A percentile compares a stretch with the other conserved stretches of the same genome.
phyloP scores from a whole-genome alignment of 2,113 vertebrate species.

The Azemiops feae region DNA sequence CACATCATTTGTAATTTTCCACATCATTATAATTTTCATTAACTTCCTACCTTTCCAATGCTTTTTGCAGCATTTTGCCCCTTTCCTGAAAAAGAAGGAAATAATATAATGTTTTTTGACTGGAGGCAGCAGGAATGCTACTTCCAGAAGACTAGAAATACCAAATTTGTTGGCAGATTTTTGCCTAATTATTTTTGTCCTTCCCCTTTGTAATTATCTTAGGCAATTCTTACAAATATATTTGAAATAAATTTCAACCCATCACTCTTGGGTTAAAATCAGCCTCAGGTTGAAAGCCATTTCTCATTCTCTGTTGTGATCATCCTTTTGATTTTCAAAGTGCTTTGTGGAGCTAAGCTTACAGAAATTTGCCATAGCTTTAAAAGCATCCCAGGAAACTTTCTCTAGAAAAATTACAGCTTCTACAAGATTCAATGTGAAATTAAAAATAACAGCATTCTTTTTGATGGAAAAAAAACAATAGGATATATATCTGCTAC shows the following conservation, averaged over 20 bases:
- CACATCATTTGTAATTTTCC: neutral
- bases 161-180: neutral
- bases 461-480: neutral
- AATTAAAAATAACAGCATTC: neutral
- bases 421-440: neutral
- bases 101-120: neutral
- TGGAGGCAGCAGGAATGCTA: neutral
- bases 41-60: neutral
- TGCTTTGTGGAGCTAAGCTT: neutral
- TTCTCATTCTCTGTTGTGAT: no score
- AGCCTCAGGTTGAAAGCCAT: neutral
- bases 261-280: neutral
- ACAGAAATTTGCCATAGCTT: neutral
- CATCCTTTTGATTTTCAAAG: neutral
- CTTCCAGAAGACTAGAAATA: neutral
- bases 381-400: constrained; percentile 20
- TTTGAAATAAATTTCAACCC: neutral
- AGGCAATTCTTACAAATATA: neutral
- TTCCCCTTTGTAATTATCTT: neutral
- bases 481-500: neutral
- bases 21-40: neutral
- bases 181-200: neutral
- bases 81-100: neutral
- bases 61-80: neutral
- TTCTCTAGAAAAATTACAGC: constrained; percentile 3